phyloP scores from a whole-genome alignment of 2,888 invertebrate species.

The Autographa gamma region DNA sequence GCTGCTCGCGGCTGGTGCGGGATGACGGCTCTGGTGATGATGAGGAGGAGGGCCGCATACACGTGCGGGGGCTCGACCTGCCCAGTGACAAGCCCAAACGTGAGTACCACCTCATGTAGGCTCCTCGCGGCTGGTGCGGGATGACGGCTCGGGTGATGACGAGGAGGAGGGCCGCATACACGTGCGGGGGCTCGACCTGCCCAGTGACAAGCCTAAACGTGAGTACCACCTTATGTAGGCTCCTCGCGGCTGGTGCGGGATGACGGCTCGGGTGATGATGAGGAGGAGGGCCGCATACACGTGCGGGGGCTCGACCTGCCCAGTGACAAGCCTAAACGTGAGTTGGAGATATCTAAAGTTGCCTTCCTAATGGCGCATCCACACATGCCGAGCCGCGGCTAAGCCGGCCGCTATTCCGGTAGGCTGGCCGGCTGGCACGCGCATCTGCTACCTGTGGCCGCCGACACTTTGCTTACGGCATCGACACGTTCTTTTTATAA shows the following conservation, averaged over 20 bases:
- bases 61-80: slow-evolving; percentile 93
- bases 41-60: slow-evolving; percentile 94
- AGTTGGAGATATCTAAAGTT: too few species aligned
- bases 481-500: too few species aligned
- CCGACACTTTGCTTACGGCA: too few species aligned
- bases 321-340: slow-evolving; percentile 89
- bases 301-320: slow-evolving; percentile 93
- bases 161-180: slow-evolving; percentile 95
- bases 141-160: slow-evolving; percentile 94
- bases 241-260: slow-evolving; percentile 91
- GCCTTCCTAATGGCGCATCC: too few species aligned
- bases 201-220: slow-evolving; percentile 89
- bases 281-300: slow-evolving; percentile 94
- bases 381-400: too few species aligned
- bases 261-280: slow-evolving; percentile 94
- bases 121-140: slow-evolving; percentile 90
- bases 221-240: slow-evolving; percentile 88
- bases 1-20: slow-evolving; percentile 90
- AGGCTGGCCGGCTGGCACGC: too few species aligned
- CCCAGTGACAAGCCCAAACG: slow-evolving; percentile 89
- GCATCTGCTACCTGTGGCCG: too few species aligned
- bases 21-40: slow-evolving; percentile 94
- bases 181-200: slow-evolving; percentile 93
- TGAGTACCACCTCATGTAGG: slow-evolving; percentile 72
- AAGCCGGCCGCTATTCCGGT: too few species aligned